Percentiles rank a stretch among this genome's conserved stretches.
Conservation (phyloP, 2,113 vertebrate genomes). For the Donacobius atricapilla region DNA sequence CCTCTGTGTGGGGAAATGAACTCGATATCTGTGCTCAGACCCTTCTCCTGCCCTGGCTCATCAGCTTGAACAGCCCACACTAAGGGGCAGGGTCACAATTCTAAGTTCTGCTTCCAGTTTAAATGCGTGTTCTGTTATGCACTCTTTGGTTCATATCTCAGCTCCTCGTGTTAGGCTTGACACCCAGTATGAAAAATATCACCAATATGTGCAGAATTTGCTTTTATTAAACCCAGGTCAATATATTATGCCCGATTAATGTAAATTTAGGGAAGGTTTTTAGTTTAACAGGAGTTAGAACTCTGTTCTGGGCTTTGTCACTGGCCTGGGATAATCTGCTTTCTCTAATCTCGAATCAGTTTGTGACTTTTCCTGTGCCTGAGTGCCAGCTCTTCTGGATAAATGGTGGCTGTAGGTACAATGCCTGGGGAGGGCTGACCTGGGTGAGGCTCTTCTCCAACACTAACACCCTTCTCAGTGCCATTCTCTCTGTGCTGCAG, state of each 20-base stretch:
- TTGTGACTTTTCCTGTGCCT: neutral
- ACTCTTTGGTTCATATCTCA: neutral
- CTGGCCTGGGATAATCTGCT: neutral
- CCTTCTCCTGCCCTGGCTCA: neutral
- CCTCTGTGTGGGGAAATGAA: neutral
- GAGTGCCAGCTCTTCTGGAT: neutral
- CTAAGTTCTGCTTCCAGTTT: neutral
- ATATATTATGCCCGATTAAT: neutral
- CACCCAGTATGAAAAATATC: neutral
- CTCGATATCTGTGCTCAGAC: neutral
- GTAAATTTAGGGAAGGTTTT: neutral
- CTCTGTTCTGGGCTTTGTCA: neutral
- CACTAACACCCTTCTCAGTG: neutral
- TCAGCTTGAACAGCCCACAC: neutral
- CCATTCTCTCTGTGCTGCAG: fast-evolving
- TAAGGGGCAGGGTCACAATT: neutral
- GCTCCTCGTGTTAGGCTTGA: neutral
- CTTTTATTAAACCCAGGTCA: neutral
- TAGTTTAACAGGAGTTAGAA: neutral
- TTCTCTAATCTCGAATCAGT: neutral
- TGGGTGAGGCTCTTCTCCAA: too few relatives aligned
- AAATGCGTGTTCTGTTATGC: neutral
- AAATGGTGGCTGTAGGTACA: neutral
- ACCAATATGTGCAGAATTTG: neutral
- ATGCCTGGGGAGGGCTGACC: neutral